A percentile compares a stretch with the other conserved stretches of the same genome.
Evolutionary conservation across 2,888 invertebrate species (phyloP).

Genomic region (Pristionchus maxplancki): DNA sequence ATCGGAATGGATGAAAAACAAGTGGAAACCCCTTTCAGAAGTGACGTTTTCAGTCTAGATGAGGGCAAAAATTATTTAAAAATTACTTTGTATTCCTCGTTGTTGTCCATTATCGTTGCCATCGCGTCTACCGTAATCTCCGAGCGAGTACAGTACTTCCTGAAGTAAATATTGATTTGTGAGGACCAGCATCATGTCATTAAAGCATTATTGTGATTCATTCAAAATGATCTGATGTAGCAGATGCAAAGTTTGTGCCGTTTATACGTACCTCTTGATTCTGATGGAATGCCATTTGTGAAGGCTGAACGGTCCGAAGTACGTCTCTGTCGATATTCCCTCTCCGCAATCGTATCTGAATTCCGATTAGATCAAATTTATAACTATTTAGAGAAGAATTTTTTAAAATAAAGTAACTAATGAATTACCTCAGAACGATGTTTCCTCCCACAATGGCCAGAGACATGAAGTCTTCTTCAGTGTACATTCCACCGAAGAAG

Average conservation of each 20-base stretch:
- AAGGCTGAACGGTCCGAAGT: constrained; percentile 63
- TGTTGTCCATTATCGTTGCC: constrained; percentile 23
- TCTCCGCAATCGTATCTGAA: constrained; percentile 68
- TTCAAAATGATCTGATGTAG: too few species aligned
- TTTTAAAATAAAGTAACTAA: not conserved
- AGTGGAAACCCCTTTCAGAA: not conserved
- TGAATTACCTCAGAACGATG: constrained; percentile 60
- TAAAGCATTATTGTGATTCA: too few species aligned
- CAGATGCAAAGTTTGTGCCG: too few species aligned
- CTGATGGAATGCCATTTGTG: constrained; percentile 65
- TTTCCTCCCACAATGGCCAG: constrained; percentile 65
- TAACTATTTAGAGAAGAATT: not conserved
- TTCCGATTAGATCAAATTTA: too few species aligned
- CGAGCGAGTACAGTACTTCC: constrained; percentile 47
- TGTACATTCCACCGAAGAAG: constrained; percentile 66
- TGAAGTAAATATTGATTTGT: not conserved
- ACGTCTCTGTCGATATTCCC: constrained; percentile 66
- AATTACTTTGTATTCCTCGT: not conserved
- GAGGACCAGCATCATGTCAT: too few species aligned
- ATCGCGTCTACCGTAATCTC: constrained; percentile 26
- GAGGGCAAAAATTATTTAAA: not conserved
- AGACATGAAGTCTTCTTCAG: constrained; percentile 66
- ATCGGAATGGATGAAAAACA: not conserved
- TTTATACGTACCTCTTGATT: constrained; percentile 55
- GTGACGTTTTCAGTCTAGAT: not conserved